Evolutionary conservation across 1,140 invertebrate genomes (phyloP).

Genomic region (Pygmarrhopalites habei): DNA sequence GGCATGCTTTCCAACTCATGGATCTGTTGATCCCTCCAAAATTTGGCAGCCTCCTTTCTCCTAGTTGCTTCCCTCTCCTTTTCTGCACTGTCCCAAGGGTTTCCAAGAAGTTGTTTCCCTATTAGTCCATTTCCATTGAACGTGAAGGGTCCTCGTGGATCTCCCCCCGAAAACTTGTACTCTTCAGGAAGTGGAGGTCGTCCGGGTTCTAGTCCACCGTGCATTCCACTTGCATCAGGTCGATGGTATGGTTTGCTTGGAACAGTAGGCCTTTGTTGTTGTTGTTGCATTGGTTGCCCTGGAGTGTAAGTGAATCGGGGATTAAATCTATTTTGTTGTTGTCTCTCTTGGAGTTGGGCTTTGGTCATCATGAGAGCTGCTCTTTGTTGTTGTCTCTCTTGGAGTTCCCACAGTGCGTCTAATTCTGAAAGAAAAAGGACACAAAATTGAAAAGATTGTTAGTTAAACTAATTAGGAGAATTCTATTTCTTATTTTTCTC

Average conservation of each 20-base stretch:
- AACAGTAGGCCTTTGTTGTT: conserved; percentile 32
- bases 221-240: conserved; percentile 33
- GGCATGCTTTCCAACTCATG: conserved; percentile 60
- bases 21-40: conserved; percentile 77
- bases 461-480: too few species aligned
- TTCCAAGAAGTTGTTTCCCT: conserved; percentile 41
- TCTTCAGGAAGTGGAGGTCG: conserved; percentile 42
- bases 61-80: conserved; percentile 62
- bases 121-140: conserved; percentile 17
- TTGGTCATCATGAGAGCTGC: conserved; percentile 44
- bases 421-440: too few species aligned
- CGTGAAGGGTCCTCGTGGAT: conserved; percentile 58
- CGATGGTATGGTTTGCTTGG: conserved; percentile 37
- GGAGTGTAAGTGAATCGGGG: conserved; percentile 29
- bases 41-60: conserved; percentile 59
- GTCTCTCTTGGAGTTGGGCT: conserved; percentile 40
- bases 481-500: too few species aligned
- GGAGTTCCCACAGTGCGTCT: too few species aligned
- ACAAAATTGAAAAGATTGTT: too few species aligned
- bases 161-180: conserved; percentile 55
- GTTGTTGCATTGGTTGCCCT: conserved; percentile 10
- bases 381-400: conserved; percentile 60
- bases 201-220: conserved; percentile 39
- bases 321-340: conserved; percentile 8
- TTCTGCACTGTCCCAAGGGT: conserved; percentile 75